Conservation (phyloP, 2,113 vertebrate species). For the Tinamus guttatus region DNA sequence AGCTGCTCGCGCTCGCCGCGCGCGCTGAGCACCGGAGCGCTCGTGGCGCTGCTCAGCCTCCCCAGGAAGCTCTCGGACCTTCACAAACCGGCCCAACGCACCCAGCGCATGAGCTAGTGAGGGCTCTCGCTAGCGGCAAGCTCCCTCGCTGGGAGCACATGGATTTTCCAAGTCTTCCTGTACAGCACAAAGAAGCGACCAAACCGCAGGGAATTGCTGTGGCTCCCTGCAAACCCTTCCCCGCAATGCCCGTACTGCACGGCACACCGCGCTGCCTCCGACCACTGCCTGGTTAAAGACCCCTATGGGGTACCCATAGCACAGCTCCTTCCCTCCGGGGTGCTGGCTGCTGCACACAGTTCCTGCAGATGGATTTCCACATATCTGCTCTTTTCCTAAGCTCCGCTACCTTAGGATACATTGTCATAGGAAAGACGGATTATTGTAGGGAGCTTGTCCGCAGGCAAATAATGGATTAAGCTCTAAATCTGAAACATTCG, state of each 20-base stretch:
- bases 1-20: background rate
- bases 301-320: too few species aligned
- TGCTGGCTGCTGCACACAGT: background rate
- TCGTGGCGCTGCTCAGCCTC: accelerated
- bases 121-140: too few species aligned
- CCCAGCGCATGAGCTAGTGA: too few species aligned
- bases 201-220: background rate
- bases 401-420: background rate
- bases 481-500: background rate
- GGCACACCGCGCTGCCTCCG: background rate
- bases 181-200: background rate
- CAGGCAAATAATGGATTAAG: too few species aligned
- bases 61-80: background rate
- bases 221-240: background rate
- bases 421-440: too few species aligned
- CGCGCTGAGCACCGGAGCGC: background rate
- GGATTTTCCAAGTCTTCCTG: background rate
- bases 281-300: too few species aligned
- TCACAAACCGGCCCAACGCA: too few species aligned
- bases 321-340: background rate
- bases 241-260: too few species aligned
- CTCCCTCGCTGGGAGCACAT: background rate
- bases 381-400: background rate
- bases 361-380: background rate
- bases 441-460: background rate